phyloP scores from a whole-genome alignment of 2,888 invertebrate genomes.

The Margaritifera margaritifera region DNA sequence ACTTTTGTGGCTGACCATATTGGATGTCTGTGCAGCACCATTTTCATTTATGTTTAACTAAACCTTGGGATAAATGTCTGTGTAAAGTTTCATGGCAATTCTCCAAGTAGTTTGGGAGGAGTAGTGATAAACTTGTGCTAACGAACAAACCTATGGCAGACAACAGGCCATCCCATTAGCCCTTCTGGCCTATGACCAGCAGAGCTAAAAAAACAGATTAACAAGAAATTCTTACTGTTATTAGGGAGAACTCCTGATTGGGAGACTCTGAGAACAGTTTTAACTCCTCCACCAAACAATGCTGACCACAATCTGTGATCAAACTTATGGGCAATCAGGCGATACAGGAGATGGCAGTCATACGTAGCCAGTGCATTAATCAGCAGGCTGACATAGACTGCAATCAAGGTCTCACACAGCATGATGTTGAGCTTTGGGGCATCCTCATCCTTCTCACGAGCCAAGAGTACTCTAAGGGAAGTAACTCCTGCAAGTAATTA shows the following conservation, averaged over 20 bases:
- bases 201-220: too few species aligned
- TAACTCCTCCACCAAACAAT: constrained; percentile 74
- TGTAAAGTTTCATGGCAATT: not conserved
- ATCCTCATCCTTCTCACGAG: constrained; percentile 94
- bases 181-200: too few species aligned
- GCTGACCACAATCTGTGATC: constrained; percentile 82
- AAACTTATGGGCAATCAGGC: constrained; percentile 87
- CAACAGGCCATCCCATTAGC: not conserved
- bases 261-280: constrained; percentile 67
- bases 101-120: not conserved
- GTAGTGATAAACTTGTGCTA: not conserved
- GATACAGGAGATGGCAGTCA: constrained; percentile 89
- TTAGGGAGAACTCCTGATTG: too few species aligned
- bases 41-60: too few species aligned
- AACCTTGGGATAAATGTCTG: not conserved
- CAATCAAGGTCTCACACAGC: constrained; percentile 93
- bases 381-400: constrained; percentile 92
- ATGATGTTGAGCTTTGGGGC: constrained; percentile 93
- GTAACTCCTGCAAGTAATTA: constrained; percentile 91
- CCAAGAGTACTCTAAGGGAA: constrained; percentile 89
- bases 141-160: not conserved
- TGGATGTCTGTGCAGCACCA: too few species aligned
- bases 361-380: constrained; percentile 94
- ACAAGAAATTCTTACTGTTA: not conserved
- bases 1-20: too few species aligned